Evolutionary conservation across 2,888 invertebrate genomes (phyloP).

Genomic region (Drepana falcataria): DNA sequence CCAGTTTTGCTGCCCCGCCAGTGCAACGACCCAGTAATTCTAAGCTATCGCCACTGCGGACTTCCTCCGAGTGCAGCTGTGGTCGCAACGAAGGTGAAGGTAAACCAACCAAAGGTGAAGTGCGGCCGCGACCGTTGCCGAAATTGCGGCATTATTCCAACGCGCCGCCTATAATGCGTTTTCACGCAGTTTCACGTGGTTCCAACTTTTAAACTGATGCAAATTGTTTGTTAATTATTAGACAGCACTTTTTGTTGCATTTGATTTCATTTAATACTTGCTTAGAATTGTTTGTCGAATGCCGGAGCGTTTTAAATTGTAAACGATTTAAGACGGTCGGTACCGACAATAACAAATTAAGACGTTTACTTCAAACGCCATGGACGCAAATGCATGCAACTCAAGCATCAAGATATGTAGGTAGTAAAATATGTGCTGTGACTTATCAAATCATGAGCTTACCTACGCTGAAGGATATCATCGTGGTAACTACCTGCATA

Average conservation of each 20-base stretch:
- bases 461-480: too few species aligned
- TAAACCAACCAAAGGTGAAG: conserved; percentile 36
- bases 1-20: conserved; percentile 64
- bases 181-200: conserved; percentile 17
- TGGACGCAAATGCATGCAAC: too few species aligned
- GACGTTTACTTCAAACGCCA: too few species aligned
- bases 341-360: too few species aligned
- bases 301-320: too few species aligned
- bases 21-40: conserved; percentile 43
- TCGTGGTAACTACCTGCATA: too few species aligned
- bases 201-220: conserved; percentile 1
- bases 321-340: too few species aligned
- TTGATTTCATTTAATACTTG: too few species aligned
- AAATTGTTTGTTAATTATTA: conserved; percentile 1
- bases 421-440: too few species aligned
- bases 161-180: conserved; percentile 16
- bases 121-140: conserved; percentile 30
- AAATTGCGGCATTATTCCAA: conserved; percentile 29
- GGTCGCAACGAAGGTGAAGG: conserved; percentile 54
- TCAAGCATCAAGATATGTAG: too few species aligned
- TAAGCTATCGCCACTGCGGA: conserved; percentile 19
- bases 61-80: conserved; percentile 27
- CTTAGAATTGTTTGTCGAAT: too few species aligned
- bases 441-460: too few species aligned
- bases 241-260: not conserved